Conservation (phyloP, 2,113 vertebrate genomes). For the Mixornis gularis region DNA sequence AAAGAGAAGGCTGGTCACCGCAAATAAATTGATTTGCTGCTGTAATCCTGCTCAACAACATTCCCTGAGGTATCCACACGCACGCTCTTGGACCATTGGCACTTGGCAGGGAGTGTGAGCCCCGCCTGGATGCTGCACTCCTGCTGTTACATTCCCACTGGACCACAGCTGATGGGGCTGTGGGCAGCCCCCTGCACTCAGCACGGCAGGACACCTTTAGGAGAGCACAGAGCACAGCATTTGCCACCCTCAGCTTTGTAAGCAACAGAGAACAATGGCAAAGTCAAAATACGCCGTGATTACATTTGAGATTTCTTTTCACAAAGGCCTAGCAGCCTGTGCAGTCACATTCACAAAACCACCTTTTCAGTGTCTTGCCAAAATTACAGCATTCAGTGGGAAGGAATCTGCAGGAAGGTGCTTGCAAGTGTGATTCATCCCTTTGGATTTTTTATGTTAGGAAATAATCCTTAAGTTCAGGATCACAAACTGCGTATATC, state of each 20-base stretch:
- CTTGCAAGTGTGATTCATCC: neutral
- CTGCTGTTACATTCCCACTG: neutral
- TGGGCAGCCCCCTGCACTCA: neutral
- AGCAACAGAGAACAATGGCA: neutral
- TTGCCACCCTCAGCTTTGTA: neutral
- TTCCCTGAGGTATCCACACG: neutral
- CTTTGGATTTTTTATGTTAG: neutral
- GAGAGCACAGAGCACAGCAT: neutral
- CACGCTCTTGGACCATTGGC: neutral
- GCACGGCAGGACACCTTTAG: neutral
- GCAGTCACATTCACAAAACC: neutral
- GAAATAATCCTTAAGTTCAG: neutral
- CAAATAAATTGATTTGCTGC: neutral
- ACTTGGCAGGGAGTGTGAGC: neutral
- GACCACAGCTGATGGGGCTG: fast-evolving
- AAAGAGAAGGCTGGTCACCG: neutral
- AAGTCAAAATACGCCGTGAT: neutral
- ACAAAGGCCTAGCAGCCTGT: neutral
- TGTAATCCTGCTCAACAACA: neutral
- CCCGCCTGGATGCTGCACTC: neutral
- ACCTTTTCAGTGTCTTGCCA: neutral
- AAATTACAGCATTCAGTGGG: neutral
- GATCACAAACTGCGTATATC: neutral
- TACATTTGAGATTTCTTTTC: neutral
- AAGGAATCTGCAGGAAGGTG: neutral